Evolutionary conservation across 2,888 invertebrate species (phyloP).

Genomic region (Folsomia candida): DNA sequence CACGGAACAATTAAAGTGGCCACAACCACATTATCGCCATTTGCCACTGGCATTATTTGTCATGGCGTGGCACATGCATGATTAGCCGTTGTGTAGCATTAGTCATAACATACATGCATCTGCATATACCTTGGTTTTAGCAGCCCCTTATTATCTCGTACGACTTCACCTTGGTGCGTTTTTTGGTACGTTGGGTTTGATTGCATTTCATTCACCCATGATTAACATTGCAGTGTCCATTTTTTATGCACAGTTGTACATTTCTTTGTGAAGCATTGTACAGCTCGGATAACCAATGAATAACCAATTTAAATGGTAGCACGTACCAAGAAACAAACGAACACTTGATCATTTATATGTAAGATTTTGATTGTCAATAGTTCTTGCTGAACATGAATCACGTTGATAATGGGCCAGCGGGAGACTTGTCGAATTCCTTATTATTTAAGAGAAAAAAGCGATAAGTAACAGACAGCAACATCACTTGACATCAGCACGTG

Average conservation of each 20-base stretch:
- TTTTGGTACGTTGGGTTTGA: neutral
- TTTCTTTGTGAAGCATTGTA: neutral
- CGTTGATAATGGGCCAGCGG: slow-evolving; percentile 6
- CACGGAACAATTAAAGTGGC: neutral
- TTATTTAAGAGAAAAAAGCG: neutral
- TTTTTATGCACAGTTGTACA: neutral
- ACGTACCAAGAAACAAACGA: neutral
- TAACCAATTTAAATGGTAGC: slow-evolving; percentile 1
- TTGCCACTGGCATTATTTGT: neutral
- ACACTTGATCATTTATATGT: neutral
- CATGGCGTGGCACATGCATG: neutral
- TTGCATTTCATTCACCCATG: neutral
- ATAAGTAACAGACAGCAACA: neutral
- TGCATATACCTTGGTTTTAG: neutral
- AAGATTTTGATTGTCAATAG: neutral
- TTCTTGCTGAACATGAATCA: neutral
- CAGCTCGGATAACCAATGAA: neutral
- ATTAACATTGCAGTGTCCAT: neutral
- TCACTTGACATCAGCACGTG: neutral
- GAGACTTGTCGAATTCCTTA: neutral
- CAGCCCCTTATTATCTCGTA: neutral
- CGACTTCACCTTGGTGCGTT: slow-evolving; percentile 1
- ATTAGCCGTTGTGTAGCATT: neutral
- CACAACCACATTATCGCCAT: neutral
- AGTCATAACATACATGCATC: neutral